These are phyloP conservation scores for Mythimna lalbum DNA, from an alignment of 2,888 invertebrate genomes.

Conservation along the genomic window DNA sequence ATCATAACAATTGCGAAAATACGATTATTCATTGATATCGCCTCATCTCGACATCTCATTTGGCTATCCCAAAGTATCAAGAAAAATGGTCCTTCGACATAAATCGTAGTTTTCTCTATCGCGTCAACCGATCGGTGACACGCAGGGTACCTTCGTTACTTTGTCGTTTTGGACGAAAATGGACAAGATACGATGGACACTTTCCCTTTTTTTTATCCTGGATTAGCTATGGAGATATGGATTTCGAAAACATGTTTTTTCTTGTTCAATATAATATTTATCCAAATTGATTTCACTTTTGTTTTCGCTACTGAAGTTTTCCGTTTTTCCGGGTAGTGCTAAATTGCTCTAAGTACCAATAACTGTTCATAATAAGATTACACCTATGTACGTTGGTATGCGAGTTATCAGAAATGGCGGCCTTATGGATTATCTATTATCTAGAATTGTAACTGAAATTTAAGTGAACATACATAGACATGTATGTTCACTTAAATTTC, in stretches of 20 bases:
- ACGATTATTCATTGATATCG: conserved; percentile 55
- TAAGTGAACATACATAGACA: neutral
- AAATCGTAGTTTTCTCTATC: conserved; percentile 59
- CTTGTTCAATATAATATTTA: neutral
- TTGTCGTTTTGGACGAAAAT: conserved; percentile 34
- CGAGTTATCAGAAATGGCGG: neutral
- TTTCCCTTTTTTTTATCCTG: conserved; percentile 1
- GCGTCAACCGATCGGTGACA: conserved; percentile 53
- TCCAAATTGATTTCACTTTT: neutral
- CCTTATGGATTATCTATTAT: neutral
- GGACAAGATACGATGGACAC: conserved; percentile 28
- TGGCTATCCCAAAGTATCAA: conserved; percentile 35
- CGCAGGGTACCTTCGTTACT: conserved; percentile 56
- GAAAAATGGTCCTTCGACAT: conserved; percentile 42
- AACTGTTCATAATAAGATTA: too few species aligned
- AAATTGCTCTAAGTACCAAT: neutral
- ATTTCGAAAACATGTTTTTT: neutral
- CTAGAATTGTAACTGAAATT: neutral
- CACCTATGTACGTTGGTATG: neutral
- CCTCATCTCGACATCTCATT: conserved; percentile 49
- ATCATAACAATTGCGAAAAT: conserved; percentile 44
- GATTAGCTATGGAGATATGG: conserved; percentile 28
- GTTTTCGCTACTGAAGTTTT: neutral
- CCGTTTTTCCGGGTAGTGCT: neutral
- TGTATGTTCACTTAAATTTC: too few species aligned